phyloP scores from a whole-genome alignment of 2,888 invertebrate genomes.

The Tenthredo amoena region DNA sequence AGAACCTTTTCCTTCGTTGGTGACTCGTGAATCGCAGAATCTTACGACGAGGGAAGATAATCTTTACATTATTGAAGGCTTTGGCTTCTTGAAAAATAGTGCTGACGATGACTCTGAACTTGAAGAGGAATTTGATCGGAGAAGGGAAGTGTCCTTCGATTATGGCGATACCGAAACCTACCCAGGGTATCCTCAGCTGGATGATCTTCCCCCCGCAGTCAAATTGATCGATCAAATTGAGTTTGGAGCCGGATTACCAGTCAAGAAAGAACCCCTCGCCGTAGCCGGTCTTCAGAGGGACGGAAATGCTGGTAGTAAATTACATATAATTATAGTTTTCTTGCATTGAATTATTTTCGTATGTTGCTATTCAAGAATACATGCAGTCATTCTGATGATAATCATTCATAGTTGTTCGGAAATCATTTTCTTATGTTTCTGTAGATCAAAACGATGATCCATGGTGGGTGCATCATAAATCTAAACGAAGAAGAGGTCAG shows the following conservation, averaged over 20 bases:
- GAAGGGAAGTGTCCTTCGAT: constrained; percentile 17
- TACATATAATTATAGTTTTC: background rate
- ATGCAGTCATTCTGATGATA: background rate
- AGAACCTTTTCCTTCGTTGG: background rate
- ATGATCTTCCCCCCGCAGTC: constrained; percentile 1
- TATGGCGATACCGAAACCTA: constrained; percentile 32
- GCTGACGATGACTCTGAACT: constrained; percentile 46
- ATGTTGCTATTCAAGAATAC: background rate
- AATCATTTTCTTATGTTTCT: background rate
- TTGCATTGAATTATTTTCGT: background rate
- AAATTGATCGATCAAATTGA: constrained; percentile 22
- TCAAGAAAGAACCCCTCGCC: background rate
- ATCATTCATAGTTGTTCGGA: background rate
- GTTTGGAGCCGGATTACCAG: constrained; percentile 1
- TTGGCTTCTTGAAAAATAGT: constrained; percentile 47
- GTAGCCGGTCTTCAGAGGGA: constrained; percentile 11
- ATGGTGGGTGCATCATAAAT: constrained; percentile 39
- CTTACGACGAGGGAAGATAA: constrained; percentile 44
- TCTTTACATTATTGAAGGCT: constrained; percentile 53
- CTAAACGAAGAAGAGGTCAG: background rate
- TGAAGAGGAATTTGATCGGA: constrained; percentile 39
- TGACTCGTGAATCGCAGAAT: background rate
- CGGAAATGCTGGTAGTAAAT: constrained; percentile 36
- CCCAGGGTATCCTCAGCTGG: background rate
- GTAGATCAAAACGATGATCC: constrained; percentile 21